Percentiles rank a stretch among this genome's conserved stretches.
Conservation (phyloP, 2,113 vertebrate species). For the Haplochromis burtoni region DNA sequence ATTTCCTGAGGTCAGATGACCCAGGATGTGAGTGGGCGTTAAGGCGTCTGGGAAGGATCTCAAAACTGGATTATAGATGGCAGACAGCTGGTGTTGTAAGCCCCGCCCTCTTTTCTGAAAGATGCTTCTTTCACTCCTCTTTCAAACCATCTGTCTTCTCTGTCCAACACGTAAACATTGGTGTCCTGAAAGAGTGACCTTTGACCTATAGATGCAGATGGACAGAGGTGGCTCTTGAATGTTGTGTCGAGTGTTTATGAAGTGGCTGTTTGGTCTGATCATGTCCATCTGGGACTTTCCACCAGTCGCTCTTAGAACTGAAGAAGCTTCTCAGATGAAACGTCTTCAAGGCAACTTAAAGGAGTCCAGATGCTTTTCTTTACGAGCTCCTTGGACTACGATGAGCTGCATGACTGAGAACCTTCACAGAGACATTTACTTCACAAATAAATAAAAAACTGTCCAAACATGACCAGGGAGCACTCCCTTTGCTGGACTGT, state of each 20-base stretch:
- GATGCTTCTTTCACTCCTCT: too few species aligned
- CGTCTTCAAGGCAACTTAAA: background rate
- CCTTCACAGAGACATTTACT: background rate
- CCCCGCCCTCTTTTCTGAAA: fast-evolving
- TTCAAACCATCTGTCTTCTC: background rate
- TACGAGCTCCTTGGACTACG: fast-evolving
- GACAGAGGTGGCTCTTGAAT: background rate
- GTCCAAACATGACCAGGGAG: background rate
- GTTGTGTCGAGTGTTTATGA: background rate
- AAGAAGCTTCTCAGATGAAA: background rate
- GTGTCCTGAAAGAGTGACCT: background rate
- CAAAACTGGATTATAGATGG: background rate
- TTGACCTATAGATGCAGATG: background rate
- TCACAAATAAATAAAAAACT: background rate
- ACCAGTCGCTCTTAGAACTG: background rate
- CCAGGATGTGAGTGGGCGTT: background rate
- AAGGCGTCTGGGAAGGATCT: background rate
- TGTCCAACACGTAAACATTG: background rate
- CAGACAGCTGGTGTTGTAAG: background rate
- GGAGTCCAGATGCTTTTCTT: background rate
- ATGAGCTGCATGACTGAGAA: background rate
- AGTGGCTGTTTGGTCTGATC: background rate
- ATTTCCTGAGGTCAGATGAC: background rate
- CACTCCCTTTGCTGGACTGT: fast-evolving
- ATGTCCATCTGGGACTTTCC: background rate